Evolutionary conservation across 2,113 vertebrate genomes (phyloP), one percentile per base, ranked within the genome.

Genomic region (Tor tambroides): DNA sequence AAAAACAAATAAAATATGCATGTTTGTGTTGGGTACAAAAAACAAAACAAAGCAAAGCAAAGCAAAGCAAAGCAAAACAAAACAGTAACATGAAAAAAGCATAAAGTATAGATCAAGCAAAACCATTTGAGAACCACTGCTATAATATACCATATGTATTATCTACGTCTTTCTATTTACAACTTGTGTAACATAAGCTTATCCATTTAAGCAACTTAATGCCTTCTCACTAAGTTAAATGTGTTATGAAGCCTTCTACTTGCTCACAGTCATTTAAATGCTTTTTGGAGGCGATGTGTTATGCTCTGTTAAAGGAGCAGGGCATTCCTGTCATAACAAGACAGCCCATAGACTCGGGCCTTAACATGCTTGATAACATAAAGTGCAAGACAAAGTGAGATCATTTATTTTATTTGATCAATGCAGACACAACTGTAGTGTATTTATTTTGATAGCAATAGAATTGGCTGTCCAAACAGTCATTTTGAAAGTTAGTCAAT

Each of bases 211-310:
- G 14, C 23, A 63, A 63, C 23, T 23, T 9, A 80, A 80, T 63
- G 32, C 54, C 32, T 74, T 46, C 6, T 59, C 51, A 79, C 9
- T 32, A 61, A 32, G 28, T 23, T 14, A 79, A 79, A 63, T 80
- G 78, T 61, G 54, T 61, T 80, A 61, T 63, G n/a, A 59, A 38
- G 56, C 35, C 14, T 63, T 80, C 7, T 38, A 59, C 54, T 79
- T 78, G 26, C 75, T 51, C 14, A 54, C 6, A 2, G 2, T 78
- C 7, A 35, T 78, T 32, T 78, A 54, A 78, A 26, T 51, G 26
- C 46, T 77, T 51, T 75, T 51, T 23, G 4, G 72, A 43, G 38
- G 9, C 11, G 11, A 76, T 35, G 17, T 38, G 77, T 32, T n/a
- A 80, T 32, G 26, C 46, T 23, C 51, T 23, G 30, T 54, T 54